Evolutionary conservation across 2,113 vertebrate genomes (phyloP).

Genomic region (Thermophis baileyi): DNA sequence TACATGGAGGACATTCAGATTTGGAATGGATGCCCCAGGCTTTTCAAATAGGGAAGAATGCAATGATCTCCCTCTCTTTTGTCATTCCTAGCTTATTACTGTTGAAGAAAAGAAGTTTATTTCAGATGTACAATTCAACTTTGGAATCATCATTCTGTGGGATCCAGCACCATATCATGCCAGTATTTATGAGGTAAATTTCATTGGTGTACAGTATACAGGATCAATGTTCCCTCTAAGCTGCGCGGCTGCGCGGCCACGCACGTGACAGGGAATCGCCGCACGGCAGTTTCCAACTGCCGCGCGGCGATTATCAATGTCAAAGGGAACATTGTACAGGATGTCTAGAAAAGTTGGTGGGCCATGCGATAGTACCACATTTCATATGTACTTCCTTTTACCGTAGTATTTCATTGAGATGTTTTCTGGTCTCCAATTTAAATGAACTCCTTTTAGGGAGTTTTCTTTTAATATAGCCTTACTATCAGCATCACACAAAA

Average conservation of each 20-base stretch:
- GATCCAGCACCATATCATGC: constrained; percentile 76
- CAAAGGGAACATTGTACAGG: no score
- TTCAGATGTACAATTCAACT: constrained; percentile 65
- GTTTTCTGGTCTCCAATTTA: neutral
- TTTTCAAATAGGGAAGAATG: neutral
- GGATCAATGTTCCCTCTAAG: no score
- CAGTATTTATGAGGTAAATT: constrained; percentile 71
- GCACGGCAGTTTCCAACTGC: no score
- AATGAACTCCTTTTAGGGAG: neutral
- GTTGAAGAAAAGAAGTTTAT: constrained; percentile 64
- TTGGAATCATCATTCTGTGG: constrained; percentile 77
- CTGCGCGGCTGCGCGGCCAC: no score
- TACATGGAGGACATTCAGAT: neutral
- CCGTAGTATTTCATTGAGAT: neutral
- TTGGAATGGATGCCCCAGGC: neutral
- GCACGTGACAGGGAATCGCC: no score
- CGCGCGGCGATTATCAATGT: no score
- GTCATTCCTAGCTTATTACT: constrained; percentile 67
- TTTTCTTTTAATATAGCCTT: neutral
- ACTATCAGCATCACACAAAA: neutral
- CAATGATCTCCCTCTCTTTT: constrained; percentile 28
- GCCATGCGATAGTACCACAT: neutral
- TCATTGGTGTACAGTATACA: neutral
- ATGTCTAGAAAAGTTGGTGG: neutral
- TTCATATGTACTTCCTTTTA: neutral